phyloP scores from a whole-genome alignment of 1,140 invertebrate genomes.

The Zaprionus nigranus region DNA sequence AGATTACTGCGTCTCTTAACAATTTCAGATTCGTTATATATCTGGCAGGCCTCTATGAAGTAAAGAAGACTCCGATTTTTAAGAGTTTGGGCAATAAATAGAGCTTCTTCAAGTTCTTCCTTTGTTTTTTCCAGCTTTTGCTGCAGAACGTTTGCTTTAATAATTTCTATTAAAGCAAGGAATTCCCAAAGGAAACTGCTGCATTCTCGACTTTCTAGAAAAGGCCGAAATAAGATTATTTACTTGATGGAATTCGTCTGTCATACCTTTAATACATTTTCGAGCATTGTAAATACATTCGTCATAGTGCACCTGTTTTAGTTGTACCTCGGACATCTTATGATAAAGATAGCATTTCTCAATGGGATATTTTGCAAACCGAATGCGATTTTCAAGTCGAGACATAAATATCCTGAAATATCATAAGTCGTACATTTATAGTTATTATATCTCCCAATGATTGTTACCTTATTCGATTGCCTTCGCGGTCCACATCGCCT shows the following conservation, averaged over 20 bases:
- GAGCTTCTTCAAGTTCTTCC: slow-evolving; percentile 59
- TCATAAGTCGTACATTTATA: background rate
- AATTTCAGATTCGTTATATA: slow-evolving; percentile 45
- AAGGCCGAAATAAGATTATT: background rate
- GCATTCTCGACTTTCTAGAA: slow-evolving; percentile 53
- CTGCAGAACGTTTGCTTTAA: slow-evolving; percentile 65
- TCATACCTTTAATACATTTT: slow-evolving; percentile 57
- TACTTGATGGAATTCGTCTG: background rate
- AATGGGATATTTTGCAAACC: slow-evolving; percentile 71
- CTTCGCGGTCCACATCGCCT: slow-evolving; percentile 32
- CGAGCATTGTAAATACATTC: slow-evolving; percentile 71
- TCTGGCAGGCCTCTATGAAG: slow-evolving; percentile 54
- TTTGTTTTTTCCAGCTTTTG: slow-evolving; percentile 73
- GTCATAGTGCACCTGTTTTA: slow-evolving; percentile 63
- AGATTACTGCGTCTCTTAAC: slow-evolving; percentile 2
- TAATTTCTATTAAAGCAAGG: slow-evolving; percentile 59
- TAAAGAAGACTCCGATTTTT: slow-evolving; percentile 12
- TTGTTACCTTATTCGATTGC: slow-evolving; percentile 35
- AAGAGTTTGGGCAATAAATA: background rate
- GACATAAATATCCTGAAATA: slow-evolving; percentile 26
- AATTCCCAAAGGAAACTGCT: slow-evolving; percentile 70
- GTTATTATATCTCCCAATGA: background rate
- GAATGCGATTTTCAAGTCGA: slow-evolving; percentile 63
- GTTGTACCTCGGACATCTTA: slow-evolving; percentile 57
- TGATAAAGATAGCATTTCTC: slow-evolving; percentile 75